phyloP scores from a whole-genome alignment of 2,797 vertebrate species.

The Manis crassicaudata region DNA sequence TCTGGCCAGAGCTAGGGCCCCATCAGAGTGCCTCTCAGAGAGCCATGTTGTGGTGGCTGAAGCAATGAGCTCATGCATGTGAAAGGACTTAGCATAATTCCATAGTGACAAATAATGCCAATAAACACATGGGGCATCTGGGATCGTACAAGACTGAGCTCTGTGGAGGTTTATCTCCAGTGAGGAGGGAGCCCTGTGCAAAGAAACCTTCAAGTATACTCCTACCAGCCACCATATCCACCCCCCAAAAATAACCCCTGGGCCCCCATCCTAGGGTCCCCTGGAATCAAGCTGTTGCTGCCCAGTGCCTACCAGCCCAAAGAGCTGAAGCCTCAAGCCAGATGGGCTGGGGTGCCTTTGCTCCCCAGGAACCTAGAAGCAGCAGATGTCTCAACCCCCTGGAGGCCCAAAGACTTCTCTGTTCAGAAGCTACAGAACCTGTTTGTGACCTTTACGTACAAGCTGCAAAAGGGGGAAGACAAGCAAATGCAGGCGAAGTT shows the following conservation, averaged over 20 bases:
- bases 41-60: not conserved
- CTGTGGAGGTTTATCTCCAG: not conserved
- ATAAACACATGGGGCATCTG: accelerated
- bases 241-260: not conserved
- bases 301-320: not conserved
- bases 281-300: not conserved
- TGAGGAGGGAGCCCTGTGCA: not conserved
- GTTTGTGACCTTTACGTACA: not conserved
- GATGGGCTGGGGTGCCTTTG: not conserved
- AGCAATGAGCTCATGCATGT: not conserved
- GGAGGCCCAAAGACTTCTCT: not conserved
- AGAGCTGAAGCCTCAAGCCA: not conserved
- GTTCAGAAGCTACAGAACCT: conserved; percentile 24
- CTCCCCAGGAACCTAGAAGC: not conserved
- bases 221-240: too few species aligned
- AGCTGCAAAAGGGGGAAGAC: not conserved
- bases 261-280: not conserved
- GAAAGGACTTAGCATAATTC: not conserved
- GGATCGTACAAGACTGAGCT: not conserved
- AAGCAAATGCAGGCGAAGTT: conserved; percentile 81
- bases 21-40: not conserved
- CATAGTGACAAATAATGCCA: not conserved
- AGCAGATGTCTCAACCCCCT: not conserved
- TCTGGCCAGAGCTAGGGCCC: not conserved
- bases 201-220: not conserved